Evolutionary conservation across 2,797 vertebrate species (phyloP), one percentile per base, ranked within the genome.

Genomic region (Aldrovandia affinis): DNA sequence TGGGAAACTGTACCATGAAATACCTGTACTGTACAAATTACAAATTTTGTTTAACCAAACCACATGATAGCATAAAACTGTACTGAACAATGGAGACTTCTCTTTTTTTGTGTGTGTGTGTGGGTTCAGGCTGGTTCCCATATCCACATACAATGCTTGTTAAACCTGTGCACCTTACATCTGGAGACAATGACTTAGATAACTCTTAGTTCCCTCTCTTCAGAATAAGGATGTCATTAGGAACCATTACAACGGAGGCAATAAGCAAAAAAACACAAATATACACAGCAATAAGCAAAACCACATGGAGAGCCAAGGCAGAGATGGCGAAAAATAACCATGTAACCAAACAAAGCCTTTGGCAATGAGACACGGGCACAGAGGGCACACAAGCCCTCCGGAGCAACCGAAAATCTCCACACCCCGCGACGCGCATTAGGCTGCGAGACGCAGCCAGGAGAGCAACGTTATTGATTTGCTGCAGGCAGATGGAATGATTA

Each of bases 401-500:
- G 50, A 57, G 20, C 30, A 59, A 55, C 52, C 50, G 33, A 80
- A 80, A 55, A 80, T 20, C 9, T 80, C 79, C 59, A 52, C 63
- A 61, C 61, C 10, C 33, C 75, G 18, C 2, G 18, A 57, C 2
- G 55, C 9, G 12, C 55, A 39, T 39, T 70, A 39, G 68, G 33
- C 68, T 39, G 68, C 33, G 68, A 70, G 68, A 80, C 54, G 9
- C 79, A 80, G 47, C 52, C 79, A 80, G 50, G 33, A 9, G 15
- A 78, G 75, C 30, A 54, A 80, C 20, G 14, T 52, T 57, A 80
- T 80, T 80, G 79, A 80, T 80, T 80, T 57, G 33, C 79, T 80
- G 79, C 79, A 59, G 54, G 50, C 79, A 80, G 79, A 54, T 80
- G 79, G 50, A 80, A 80, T n/a, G 33, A 80, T 80, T 59, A 54